These are phyloP conservation scores for Sarcophaga rosellei DNA, from an alignment of 2,888 invertebrate species.

Conservation along the genomic window DNA sequence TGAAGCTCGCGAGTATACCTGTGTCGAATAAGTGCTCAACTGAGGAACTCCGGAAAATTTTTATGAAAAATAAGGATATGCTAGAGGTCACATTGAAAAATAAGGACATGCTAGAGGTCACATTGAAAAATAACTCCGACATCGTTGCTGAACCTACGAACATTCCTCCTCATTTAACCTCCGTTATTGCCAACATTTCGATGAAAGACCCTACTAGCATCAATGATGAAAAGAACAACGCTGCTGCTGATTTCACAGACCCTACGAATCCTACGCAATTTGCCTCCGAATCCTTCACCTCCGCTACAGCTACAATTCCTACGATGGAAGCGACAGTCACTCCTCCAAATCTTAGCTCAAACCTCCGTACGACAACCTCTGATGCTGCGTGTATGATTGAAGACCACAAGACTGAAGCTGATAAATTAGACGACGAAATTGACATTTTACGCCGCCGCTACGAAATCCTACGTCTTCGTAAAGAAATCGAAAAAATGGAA, in stretches of 20 bases:
- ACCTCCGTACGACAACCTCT: background rate
- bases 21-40: constrained; percentile 9
- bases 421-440: constrained; percentile 10
- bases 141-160: background rate
- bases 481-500: constrained; percentile 25
- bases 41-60: constrained; percentile 30
- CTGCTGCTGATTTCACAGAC: background rate
- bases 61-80: background rate
- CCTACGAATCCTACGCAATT: no score
- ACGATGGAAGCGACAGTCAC: background rate
- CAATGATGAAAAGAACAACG: background rate
- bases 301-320: background rate
- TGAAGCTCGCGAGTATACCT: no score
- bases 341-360: background rate
- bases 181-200: background rate
- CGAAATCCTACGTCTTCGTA: constrained; percentile 21
- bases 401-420: background rate
- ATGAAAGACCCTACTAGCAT: no score
- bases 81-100: no score
- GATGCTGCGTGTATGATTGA: background rate
- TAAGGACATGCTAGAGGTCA: background rate
- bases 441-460: constrained; percentile 18
- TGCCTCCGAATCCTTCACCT: background rate
- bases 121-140: background rate
- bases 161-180: background rate